These are phyloP conservation scores for Isichthys henryi DNA, from an alignment of 2,113 vertebrate species.

Conservation along the genomic window DNA sequence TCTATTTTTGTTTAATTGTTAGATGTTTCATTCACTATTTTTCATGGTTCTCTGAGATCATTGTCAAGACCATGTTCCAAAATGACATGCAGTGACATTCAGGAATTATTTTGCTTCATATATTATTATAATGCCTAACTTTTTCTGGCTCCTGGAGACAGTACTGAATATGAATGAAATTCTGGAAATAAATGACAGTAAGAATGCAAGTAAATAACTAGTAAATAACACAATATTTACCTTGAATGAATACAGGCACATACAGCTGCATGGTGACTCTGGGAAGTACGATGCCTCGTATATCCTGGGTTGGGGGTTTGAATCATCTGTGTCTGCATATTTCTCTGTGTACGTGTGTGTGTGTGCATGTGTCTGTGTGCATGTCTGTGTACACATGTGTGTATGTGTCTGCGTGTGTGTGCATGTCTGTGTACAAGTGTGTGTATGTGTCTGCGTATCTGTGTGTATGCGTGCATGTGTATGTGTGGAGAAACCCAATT, in stretches of 20 bases:
- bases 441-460: too few species aligned
- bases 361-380: neutral
- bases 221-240: neutral
- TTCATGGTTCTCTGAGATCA: neutral
- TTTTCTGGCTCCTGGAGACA: neutral
- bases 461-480: too few species aligned
- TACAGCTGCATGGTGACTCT: neutral
- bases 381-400: too few species aligned
- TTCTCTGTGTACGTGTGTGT: neutral
- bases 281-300: neutral
- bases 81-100: neutral
- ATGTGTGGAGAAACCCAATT: neutral
- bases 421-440: neutral
- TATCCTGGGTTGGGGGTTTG: neutral
- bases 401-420: too few species aligned
- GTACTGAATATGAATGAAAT: neutral
- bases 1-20: neutral
- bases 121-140: neutral
- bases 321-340: neutral
- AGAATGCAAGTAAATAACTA: neutral
- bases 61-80: neutral
- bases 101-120: neutral
- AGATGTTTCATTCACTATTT: neutral
- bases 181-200: neutral
- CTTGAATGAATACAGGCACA: neutral